phyloP scores from a whole-genome alignment of 2,797 vertebrate species.

The Tachyglossus aculeatus region DNA sequence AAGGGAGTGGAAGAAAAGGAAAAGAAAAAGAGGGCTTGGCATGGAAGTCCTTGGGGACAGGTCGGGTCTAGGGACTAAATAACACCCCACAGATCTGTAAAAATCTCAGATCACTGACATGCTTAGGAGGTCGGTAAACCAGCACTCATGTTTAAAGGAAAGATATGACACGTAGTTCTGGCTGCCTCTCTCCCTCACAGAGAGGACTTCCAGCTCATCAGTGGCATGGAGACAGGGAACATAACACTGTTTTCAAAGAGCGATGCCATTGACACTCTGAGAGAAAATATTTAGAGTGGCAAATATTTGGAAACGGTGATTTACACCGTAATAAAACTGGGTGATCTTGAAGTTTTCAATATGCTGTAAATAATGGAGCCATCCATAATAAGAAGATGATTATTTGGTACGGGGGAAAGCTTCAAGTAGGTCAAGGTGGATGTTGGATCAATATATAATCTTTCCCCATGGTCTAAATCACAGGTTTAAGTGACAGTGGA shows the following conservation, averaged over 20 bases:
- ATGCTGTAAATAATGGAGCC: constrained; percentile 55
- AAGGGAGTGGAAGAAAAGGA: too few relatives aligned
- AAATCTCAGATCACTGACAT: too few relatives aligned
- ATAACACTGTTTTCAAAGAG: constrained; percentile 38
- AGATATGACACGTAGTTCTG: too few relatives aligned
- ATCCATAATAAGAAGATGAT: constrained; percentile 38
- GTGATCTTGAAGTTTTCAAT: constrained; percentile 51
- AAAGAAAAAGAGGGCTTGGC: too few relatives aligned
- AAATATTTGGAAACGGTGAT: constrained; percentile 44
- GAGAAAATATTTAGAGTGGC: constrained; percentile 64
- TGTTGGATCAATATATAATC: constrained; percentile 66
- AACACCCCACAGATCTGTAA: too few relatives aligned
- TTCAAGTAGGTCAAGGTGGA: constrained; percentile 46
- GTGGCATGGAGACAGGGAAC: constrained; percentile 37
- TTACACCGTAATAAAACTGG: constrained; percentile 45
- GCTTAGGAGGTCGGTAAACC: too few relatives aligned
- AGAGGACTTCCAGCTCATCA: too few relatives aligned
- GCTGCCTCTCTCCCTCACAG: too few relatives aligned
- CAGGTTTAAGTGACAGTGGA: constrained; percentile 44
- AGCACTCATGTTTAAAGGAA: too few relatives aligned
- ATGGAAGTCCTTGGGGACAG: too few relatives aligned
- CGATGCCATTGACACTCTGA: constrained; percentile 46
- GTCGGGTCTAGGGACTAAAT: too few relatives aligned
- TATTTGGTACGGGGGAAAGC: constrained; percentile 28
- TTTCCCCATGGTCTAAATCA: constrained; percentile 60